Base-by-base conservation (phyloP, 2,888 invertebrate genomes). In the Sinodicranocentrus sp. region DNA sequence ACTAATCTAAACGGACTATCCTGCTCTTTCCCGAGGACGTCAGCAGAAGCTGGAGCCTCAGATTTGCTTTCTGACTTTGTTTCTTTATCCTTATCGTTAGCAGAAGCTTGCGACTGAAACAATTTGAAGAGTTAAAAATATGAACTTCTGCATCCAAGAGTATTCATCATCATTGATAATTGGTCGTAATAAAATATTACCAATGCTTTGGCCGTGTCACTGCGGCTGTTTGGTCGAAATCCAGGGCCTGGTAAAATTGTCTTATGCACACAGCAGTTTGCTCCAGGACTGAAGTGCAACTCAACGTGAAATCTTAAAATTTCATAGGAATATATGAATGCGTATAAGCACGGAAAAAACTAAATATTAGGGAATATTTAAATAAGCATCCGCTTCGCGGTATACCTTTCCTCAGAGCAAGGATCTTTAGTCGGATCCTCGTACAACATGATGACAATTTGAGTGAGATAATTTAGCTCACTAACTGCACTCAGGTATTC, bases 401-500 rank as follows among this genome's bases (percentile, higher is more conserved):
- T 10, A 57, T 82, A 90, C 91, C 90, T 89, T 91, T 96, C 96
- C 90, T 97, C 97, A 0, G 97, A 97, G 72, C 93, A 94, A 0
- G 95, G 95, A 91, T 97, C 97, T 91, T 98, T 98, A 0, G 96
- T 98, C 5, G 97, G 98, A 91, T 99, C 99, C 92, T 99, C 99
- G 90, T 99, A 99, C 0, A 98, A 92, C 97, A 99, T 98, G 26
- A 99, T 97, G 0, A 98, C 98, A 82, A 99, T 96, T 91, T 99
- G 99, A 2, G 98, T 98, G 97, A 99, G 97, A 91, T 99, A 99
- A 92, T 99, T 99, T 33, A 99, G 93, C 91, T 99, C 99, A 0
- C 98, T 97, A 5, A 99, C 98, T 93, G 97, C 97, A 21, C 96
- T 96, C 25, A 99, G 95, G 90, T 99, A 99, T 90, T 99, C 97